Conservation (phyloP, 2,888 invertebrate species). For the Chrysotoxum bicinctum region DNA sequence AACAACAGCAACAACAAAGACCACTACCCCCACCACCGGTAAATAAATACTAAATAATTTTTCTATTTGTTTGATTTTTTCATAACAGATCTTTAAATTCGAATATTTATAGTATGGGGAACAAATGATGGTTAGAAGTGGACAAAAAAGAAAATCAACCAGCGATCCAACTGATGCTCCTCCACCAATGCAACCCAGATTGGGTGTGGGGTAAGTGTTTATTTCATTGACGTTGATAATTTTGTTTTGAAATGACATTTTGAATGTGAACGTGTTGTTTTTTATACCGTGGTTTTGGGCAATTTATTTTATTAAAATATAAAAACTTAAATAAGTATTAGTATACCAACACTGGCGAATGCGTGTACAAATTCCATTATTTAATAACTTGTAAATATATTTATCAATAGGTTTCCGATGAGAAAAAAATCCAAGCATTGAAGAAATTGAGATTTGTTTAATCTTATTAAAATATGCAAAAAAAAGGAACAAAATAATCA, state of each 20-base stretch:
- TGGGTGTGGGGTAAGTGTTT: constrained; percentile 67
- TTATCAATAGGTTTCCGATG: background rate
- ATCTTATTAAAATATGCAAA: no score
- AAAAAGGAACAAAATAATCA: no score
- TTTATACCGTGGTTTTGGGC: constrained; percentile 39
- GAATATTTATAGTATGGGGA: constrained; percentile 48
- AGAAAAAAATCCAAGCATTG: background rate
- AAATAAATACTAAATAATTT: background rate
- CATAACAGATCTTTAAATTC: background rate
- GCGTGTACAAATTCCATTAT: background rate
- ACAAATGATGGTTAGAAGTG: constrained; percentile 46
- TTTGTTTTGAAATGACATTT: background rate
- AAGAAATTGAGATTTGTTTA: background rate
- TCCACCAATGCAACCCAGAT: constrained; percentile 53
- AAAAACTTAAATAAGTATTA: background rate
- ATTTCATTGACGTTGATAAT: background rate
- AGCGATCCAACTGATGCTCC: constrained; percentile 57
- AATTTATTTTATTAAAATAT: background rate
- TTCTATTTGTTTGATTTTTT: background rate
- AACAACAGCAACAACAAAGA: constrained; percentile 11
- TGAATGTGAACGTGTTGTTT: constrained; percentile 1
- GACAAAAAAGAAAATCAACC: constrained; percentile 65
- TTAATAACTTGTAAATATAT: background rate
- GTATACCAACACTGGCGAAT: background rate
- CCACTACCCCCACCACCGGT: constrained; percentile 40